Percentiles rank a stretch among this genome's conserved stretches.
phyloP scores from a whole-genome alignment of 1,140 invertebrate genomes.

The Calephelis nemesis region DNA sequence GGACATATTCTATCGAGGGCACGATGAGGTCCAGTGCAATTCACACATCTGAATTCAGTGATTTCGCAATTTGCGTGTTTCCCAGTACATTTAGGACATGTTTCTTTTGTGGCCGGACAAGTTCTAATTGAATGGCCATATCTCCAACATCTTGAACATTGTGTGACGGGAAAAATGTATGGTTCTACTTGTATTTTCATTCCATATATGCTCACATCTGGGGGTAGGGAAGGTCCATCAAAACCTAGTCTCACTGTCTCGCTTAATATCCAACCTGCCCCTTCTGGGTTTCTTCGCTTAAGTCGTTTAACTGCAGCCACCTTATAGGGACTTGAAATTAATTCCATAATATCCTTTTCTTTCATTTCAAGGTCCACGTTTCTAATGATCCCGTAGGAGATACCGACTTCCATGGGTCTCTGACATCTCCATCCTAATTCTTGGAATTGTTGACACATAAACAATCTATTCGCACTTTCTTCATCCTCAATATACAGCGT shows the following conservation, averaged over 20 bases:
- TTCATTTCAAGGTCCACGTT: conserved; percentile 28
- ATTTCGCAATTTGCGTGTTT: conserved; percentile 38
- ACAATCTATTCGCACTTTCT: conserved; percentile 17
- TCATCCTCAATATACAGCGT: conserved; percentile 20
- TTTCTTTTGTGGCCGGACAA: conserved; percentile 30
- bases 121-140: conserved; percentile 31
- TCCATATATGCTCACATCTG: conserved; percentile 25
- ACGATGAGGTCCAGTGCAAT: conserved; percentile 36
- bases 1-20: conserved; percentile 32
- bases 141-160: conserved; percentile 42
- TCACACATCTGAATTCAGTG: conserved; percentile 35
- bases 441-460: conserved; percentile 25
- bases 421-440: conserved; percentile 26
- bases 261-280: conserved; percentile 26
- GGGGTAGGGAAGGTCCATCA: conserved; percentile 28
- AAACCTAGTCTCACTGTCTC: conserved; percentile 33
- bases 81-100: conserved; percentile 41
- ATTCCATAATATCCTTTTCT: conserved; percentile 32
- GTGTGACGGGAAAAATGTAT: conserved; percentile 41
- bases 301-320: conserved; percentile 24
- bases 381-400: conserved; percentile 32
- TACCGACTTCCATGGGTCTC: conserved; percentile 21
- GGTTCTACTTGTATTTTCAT: conserved; percentile 32
- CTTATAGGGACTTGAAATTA: conserved; percentile 15
- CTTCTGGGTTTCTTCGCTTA: conserved; percentile 20